These are phyloP conservation scores for Distichodus sexfasciatus DNA, from an alignment of 2,797 vertebrate species.

Conservation along the genomic window DNA sequence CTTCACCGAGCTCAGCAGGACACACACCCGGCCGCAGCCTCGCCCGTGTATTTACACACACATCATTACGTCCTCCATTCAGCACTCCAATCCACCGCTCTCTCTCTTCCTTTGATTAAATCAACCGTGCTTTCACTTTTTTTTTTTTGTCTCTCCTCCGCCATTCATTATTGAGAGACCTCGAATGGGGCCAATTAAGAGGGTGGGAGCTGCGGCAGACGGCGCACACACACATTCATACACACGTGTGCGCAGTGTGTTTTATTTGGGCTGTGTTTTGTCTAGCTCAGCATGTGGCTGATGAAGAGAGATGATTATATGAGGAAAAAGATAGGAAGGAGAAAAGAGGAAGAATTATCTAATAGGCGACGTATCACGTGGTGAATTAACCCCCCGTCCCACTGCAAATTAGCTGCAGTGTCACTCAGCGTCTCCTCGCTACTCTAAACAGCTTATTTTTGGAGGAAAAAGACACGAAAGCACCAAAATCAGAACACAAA, in stretches of 20 bases:
- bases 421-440: conserved; percentile 4
- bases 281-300: conserved; percentile 29
- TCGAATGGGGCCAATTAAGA: conserved; percentile 24
- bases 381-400: conserved; percentile 38
- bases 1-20: neutral
- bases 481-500: too few relatives aligned
- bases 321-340: neutral
- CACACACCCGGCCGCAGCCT: conserved; percentile 2
- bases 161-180: conserved; percentile 23
- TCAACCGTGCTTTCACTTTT: neutral
- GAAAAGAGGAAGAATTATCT: conserved; percentile 23
- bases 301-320: conserved; percentile 42
- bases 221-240: conserved; percentile 9
- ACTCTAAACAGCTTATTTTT: conserved; percentile 35
- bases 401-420: conserved; percentile 28
- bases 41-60: conserved; percentile 31
- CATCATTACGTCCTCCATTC: conserved; percentile 34
- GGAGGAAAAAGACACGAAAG: too few relatives aligned
- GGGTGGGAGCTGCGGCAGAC: conserved; percentile 1
- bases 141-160: neutral
- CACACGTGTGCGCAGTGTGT: neutral
- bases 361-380: conserved; percentile 44
- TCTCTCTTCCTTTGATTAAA: conserved; percentile 6
- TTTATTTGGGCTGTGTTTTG: conserved; percentile 19
- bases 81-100: neutral